Base-by-base conservation (phyloP, 92 coral and sea anemone genomes). In the Palythoa grandis region DNA sequence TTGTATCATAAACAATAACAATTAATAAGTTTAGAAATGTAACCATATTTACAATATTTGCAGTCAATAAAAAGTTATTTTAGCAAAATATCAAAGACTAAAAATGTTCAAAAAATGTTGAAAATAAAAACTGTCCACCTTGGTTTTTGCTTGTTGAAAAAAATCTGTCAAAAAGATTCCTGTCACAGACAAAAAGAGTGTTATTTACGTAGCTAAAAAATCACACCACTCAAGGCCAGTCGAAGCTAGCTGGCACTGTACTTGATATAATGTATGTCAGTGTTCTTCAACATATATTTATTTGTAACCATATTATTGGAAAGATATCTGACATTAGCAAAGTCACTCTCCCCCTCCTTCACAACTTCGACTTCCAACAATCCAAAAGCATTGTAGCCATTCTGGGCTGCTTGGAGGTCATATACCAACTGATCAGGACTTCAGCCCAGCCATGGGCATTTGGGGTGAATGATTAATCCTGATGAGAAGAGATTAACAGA, bases 371-470 rank as follows among this genome's bases (percentile, higher is more conserved):
- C 60, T 54, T 88, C 87, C 22, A 75, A 74, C 63, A 89, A 57
- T 5, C 91, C 88, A 89, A 89, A 89, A 14, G 86, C 86, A 24
- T 70, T 77, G 20, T 71, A 40, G 40, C 82, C 75, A 70, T 71
- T 63, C 20, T 11, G 40, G 40, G 35, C 19, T 37, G 87, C 89
- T 11, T 89, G 87, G 11, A 89, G 23, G 70, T 89, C 89, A 79
- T 89, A 89, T 4, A 89, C 92, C 58, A 71, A 87, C 11, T 88
- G 40, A 85, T 90, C 90, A 4, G 95, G 92, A 67, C 82, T 79
- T 58, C 90, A 92, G 3, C 95, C 92, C n/a, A 93, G 74, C 93
- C 93, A 93, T 76, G 93, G 93, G 19, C 90, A 91, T 77, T 89
- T 89, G 17, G 92, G 92, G 40, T 76, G 50, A 14, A 90, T 90